Percentiles rank a stretch among this genome's conserved stretches.
These are phyloP conservation scores for Eudasyphora cyanicolor DNA, from an alignment of 2,888 invertebrate genomes.

Conservation along the genomic window DNA sequence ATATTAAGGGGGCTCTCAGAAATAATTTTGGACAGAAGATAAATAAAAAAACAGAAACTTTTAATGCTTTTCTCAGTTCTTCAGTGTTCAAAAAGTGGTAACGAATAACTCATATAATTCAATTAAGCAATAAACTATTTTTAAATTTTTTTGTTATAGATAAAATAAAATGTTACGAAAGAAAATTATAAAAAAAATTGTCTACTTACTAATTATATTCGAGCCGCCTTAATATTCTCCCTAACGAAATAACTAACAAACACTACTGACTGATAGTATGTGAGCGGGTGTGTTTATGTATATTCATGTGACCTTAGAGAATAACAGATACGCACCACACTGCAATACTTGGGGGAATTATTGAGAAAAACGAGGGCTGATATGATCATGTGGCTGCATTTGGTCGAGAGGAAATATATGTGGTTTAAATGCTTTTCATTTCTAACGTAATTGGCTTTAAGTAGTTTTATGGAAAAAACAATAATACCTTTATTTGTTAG, in stretches of 20 bases:
- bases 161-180: too few relatives aligned
- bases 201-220: too few relatives aligned
- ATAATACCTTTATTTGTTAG: not conserved
- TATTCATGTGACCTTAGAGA: not conserved
- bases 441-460: not conserved
- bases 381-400: not conserved
- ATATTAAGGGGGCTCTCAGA: too few relatives aligned
- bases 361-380: not conserved
- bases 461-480: not conserved
- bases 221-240: too few relatives aligned
- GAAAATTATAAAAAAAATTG: too few relatives aligned
- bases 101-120: too few relatives aligned
- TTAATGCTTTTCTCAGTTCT: too few relatives aligned
- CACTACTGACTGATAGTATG: not conserved
- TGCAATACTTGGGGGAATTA: not conserved
- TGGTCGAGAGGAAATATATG: not conserved
- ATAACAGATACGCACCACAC: not conserved
- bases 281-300: not conserved
- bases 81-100: too few relatives aligned
- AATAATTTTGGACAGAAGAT: too few relatives aligned
- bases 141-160: too few relatives aligned
- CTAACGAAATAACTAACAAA: not conserved
- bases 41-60: too few relatives aligned
- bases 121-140: too few relatives aligned
- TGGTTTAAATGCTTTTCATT: not conserved